A percentile compares a stretch with the other conserved stretches of the same genome.
These are phyloP conservation scores for Netelia melanura DNA, from an alignment of 2,888 invertebrate genomes.

Conservation along the genomic window DNA sequence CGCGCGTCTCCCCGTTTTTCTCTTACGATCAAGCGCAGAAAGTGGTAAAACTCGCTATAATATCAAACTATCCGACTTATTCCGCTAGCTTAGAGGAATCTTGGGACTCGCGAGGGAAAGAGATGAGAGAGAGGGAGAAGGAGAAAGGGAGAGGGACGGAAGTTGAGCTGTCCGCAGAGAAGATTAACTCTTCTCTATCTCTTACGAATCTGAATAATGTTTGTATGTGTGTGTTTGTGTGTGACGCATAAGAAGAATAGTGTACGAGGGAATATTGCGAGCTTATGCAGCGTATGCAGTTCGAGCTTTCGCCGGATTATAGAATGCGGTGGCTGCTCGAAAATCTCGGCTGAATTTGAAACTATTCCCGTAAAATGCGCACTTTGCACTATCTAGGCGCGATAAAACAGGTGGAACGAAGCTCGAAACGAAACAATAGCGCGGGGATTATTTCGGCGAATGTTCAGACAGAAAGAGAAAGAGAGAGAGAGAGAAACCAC, in stretches of 20 bases:
- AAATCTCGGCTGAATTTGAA: constrained; percentile 31
- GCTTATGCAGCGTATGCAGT: constrained; percentile 64
- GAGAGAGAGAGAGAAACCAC: too few relatives aligned
- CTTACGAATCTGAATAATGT: not conserved
- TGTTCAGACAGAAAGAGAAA: not conserved
- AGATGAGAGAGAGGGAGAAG: too few relatives aligned
- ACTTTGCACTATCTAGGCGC: not conserved
- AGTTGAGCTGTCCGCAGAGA: constrained; percentile 33
- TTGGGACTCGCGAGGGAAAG: not conserved
- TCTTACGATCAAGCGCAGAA: not conserved
- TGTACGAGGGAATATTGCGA: constrained; percentile 50
- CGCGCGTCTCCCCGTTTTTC: not conserved
- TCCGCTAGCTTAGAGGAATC: constrained; percentile 35
- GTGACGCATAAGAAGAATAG: constrained; percentile 62
- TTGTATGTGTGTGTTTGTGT: not conserved
- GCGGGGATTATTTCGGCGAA: constrained; percentile 18
- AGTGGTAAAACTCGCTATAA: constrained; percentile 40
- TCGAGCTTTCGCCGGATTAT: constrained; percentile 77
- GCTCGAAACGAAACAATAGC: constrained; percentile 28
- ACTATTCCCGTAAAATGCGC: not conserved
- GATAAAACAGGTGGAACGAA: not conserved
- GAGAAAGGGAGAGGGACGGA: not conserved
- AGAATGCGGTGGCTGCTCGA: constrained; percentile 58
- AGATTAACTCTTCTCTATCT: constrained; percentile 44
- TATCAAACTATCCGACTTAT: constrained; percentile 25